phyloP scores from a whole-genome alignment of 2,797 vertebrate species.

The Corythornis leucogaster region DNA sequence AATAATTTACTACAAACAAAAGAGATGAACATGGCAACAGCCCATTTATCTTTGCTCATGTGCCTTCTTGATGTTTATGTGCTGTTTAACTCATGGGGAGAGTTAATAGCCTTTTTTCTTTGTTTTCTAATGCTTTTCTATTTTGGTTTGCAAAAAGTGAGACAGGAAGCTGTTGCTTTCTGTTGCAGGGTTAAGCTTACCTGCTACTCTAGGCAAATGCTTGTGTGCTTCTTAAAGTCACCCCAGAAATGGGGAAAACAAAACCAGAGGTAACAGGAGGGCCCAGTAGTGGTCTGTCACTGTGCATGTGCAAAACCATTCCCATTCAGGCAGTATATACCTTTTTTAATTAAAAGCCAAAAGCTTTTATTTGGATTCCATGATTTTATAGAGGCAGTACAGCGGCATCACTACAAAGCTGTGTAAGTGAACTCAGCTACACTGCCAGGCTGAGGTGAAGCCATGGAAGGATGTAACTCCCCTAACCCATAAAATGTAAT shows the following conservation, averaged over 20 bases:
- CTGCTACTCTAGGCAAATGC: not conserved
- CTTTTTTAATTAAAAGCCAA: not conserved
- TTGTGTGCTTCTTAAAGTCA: not conserved
- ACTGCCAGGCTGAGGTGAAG: not conserved
- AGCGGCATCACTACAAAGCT: not conserved
- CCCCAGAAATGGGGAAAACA: not conserved
- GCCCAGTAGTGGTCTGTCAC: not conserved
- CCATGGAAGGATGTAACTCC: not conserved
- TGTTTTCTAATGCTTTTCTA: constrained; percentile 10
- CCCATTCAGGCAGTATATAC: not conserved
- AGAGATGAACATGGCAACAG: constrained; percentile 34
- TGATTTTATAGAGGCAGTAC: not conserved
- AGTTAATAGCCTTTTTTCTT: constrained; percentile 1
- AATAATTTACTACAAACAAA: constrained; percentile 67
- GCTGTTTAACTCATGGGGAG: constrained; percentile 15
- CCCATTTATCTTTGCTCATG: constrained; percentile 54
- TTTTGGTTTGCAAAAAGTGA: constrained; percentile 22
- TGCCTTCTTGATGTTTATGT: constrained; percentile 46
- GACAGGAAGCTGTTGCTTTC: constrained; percentile 7
- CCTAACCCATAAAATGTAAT: not conserved
- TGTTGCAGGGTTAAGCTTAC: not conserved
- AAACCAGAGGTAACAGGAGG: not conserved
- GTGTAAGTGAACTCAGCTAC: not conserved
- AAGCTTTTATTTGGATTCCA: not conserved
- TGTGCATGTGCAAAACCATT: not conserved